These are phyloP conservation scores for Azemiops feae DNA, from an alignment of 2,113 vertebrate species.

Conservation along the genomic window DNA sequence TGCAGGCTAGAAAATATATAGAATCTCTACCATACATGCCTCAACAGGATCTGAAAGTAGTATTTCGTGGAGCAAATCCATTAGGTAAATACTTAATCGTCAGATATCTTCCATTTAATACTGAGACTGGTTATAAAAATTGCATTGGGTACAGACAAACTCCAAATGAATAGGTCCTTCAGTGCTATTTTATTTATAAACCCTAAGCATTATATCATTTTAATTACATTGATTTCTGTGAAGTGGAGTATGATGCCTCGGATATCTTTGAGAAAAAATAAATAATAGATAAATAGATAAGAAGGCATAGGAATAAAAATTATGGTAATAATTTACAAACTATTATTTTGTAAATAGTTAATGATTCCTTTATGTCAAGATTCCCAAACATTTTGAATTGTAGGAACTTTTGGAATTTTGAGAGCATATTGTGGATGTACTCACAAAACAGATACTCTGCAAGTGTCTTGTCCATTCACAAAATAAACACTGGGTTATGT, in stretches of 20 bases:
- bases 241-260: not conserved
- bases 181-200: not conserved
- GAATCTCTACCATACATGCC: conserved; percentile 97
- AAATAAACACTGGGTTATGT: not conserved
- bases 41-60: conserved; percentile 90
- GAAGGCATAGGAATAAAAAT: not conserved
- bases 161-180: not conserved
- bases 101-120: not conserved
- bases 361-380: not conserved
- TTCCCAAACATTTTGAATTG: not conserved
- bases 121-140: not conserved
- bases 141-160: not conserved
- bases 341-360: not conserved
- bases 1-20: conserved; percentile 95
- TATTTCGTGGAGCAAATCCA: conserved; percentile 92
- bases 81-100: conserved; percentile 77
- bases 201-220: not conserved
- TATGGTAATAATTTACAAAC: not conserved
- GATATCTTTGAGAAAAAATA: not conserved
- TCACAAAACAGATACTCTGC: not conserved
- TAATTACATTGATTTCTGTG: not conserved
- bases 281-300: not conserved
- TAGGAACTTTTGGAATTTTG: not conserved
- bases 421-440: not conserved
- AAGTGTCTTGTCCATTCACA: not conserved